Percentiles rank a stretch among this genome's conserved stretches.
Conservation (phyloP, 2,113 vertebrate genomes). For the Heterotis niloticus region DNA sequence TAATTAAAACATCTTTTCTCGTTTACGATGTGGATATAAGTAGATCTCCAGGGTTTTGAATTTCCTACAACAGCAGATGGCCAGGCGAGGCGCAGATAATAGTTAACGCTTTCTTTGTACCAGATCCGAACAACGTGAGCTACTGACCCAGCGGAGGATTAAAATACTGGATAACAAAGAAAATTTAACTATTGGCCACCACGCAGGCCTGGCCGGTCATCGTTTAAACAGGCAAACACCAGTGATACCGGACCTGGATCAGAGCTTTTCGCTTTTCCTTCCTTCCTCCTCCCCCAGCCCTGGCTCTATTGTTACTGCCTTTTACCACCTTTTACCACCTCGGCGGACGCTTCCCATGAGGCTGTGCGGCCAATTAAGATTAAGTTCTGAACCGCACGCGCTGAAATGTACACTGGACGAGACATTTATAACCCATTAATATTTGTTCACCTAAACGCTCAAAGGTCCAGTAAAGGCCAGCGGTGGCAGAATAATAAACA, state of each 20-base stretch:
- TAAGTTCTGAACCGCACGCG: background rate
- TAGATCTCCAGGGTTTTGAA: conserved; percentile 83
- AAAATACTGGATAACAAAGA: conserved; percentile 81
- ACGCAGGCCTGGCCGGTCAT: conserved; percentile 25
- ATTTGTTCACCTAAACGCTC: background rate
- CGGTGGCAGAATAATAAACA: background rate
- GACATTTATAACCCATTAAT: background rate
- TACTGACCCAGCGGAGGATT: conserved; percentile 76
- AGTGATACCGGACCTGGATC: conserved; percentile 32
- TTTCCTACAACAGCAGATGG: conserved; percentile 93
- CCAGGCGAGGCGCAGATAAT: conserved; percentile 80
- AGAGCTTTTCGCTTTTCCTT: too few relatives aligned
- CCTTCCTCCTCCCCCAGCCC: background rate
- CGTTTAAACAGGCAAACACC: conserved; percentile 22
- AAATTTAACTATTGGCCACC: conserved; percentile 74
- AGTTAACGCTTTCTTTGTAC: conserved; percentile 83
- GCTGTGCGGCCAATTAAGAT: background rate
- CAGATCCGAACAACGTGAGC: conserved; percentile 80
- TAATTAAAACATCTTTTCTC: conserved; percentile 99
- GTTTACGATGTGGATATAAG: conserved; percentile 90
- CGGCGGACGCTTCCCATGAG: background rate
- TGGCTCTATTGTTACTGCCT: background rate
- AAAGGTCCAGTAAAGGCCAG: background rate
- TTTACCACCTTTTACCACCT: background rate
- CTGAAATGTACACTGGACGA: background rate